phyloP scores from a whole-genome alignment of 1,140 invertebrate species.

The Megalonaias nervosa region DNA sequence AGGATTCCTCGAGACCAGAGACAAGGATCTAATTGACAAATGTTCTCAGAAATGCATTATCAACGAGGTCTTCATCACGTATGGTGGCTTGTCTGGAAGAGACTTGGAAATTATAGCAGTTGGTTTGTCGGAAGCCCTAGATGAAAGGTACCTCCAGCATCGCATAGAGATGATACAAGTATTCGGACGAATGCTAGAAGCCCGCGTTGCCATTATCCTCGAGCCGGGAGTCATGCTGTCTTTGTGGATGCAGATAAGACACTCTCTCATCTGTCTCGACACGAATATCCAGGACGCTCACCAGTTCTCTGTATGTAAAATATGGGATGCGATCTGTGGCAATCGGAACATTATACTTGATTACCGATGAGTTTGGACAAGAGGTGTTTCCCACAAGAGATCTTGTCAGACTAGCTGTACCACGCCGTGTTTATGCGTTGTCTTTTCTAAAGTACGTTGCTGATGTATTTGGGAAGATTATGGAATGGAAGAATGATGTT shows the following conservation, averaged over 20 bases:
- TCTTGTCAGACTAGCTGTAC: too few species aligned
- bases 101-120: constrained; percentile 30
- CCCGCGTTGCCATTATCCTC: background rate
- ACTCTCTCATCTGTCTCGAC: background rate
- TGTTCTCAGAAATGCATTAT: background rate
- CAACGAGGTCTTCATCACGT: constrained; percentile 29
- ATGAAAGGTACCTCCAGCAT: constrained; percentile 25
- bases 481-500: too few species aligned
- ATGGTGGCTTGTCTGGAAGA: constrained; percentile 32
- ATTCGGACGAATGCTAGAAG: constrained; percentile 12
- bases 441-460: too few species aligned
- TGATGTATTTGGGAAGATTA: too few species aligned
- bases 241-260: constrained; percentile 3
- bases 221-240: constrained; percentile 11
- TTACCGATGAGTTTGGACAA: too few species aligned
- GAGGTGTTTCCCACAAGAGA: too few species aligned
- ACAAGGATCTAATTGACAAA: constrained; percentile 4
- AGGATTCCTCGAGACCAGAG: constrained; percentile 20
- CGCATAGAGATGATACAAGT: constrained; percentile 4
- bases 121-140: constrained; percentile 27
- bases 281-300: too few species aligned
- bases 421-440: too few species aligned
- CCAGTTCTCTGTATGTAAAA: too few species aligned
- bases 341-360: too few species aligned
- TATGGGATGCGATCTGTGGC: too few species aligned